Conservation (phyloP, 2,888 invertebrate species). For the Chalcis sispes region DNA sequence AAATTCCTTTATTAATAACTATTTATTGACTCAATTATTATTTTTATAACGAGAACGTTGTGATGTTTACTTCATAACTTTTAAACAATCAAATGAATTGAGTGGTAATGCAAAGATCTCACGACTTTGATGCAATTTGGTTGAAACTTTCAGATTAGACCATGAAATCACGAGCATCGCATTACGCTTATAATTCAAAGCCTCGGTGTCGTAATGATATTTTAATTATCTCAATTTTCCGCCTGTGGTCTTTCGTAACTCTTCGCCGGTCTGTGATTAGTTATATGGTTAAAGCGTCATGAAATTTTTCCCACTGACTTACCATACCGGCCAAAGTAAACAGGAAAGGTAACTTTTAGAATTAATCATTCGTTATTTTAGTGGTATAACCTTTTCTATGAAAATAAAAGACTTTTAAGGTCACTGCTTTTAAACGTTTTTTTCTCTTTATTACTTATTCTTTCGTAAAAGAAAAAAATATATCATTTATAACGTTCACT, state of each 20-base stretch:
- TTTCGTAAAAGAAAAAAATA: too few relatives aligned
- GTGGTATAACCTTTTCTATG: background rate
- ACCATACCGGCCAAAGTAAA: conserved; percentile 38
- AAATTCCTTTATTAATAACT: too few relatives aligned
- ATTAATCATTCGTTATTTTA: conserved; percentile 25
- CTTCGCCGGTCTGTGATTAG: conserved; percentile 19
- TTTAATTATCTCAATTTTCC: conserved; percentile 50
- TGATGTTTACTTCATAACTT: too few relatives aligned
- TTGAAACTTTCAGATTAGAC: background rate
- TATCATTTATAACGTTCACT: too few relatives aligned
- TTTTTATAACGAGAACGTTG: too few relatives aligned
- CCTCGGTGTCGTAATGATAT: conserved; percentile 42
- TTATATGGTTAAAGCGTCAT: conserved; percentile 36
- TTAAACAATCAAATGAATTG: too few relatives aligned
- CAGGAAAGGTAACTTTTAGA: conserved; percentile 39
- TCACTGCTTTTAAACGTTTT: background rate
- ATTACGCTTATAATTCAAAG: background rate
- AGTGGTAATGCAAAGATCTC: background rate
- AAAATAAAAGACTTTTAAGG: conserved; percentile 9
- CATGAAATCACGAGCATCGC: conserved; percentile 21
- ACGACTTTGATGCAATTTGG: background rate
- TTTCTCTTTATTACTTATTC: too few relatives aligned
- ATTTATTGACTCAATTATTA: too few relatives aligned
- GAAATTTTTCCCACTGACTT: conserved; percentile 36
- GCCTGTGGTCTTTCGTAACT: conserved; percentile 33